These are phyloP conservation scores for Smutsia gigantea DNA, from an alignment of 2,797 vertebrate genomes.

Conservation along the genomic window DNA sequence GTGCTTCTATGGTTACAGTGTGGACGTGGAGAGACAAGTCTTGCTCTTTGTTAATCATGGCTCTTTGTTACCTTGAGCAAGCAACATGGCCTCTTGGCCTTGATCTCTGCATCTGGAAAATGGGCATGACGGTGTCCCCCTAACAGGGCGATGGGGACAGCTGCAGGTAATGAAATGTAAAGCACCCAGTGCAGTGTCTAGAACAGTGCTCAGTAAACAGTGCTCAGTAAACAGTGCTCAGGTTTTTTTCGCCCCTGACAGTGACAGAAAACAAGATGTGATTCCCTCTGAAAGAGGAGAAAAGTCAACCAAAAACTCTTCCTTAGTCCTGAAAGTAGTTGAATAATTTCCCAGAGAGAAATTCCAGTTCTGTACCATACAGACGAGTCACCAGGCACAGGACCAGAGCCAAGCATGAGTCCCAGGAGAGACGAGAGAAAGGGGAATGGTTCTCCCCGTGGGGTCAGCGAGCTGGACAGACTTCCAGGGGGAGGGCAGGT, in stretches of 20 bases:
- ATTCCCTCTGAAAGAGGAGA: not conserved
- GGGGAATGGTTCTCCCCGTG: not conserved
- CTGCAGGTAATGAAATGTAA: not conserved
- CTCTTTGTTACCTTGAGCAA: not conserved
- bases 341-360: not conserved
- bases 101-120: not conserved
- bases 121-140: not conserved
- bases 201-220: not conserved
- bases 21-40: not conserved
- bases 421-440: not conserved
- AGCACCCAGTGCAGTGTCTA: not conserved
- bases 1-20: not conserved
- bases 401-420: not conserved
- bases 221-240: not conserved
- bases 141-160: not conserved
- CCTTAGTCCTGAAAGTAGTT: not conserved
- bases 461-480: not conserved
- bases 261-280: not conserved
- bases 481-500: conserved; percentile 47
- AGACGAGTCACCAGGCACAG: not conserved
- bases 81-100: not conserved
- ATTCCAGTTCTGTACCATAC: not conserved
- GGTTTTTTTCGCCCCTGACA: not conserved
- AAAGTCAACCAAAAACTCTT: not conserved
- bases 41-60: not conserved